Conservation (phyloP, 1,140 invertebrate genomes). For the Nasonia giraulti region DNA sequence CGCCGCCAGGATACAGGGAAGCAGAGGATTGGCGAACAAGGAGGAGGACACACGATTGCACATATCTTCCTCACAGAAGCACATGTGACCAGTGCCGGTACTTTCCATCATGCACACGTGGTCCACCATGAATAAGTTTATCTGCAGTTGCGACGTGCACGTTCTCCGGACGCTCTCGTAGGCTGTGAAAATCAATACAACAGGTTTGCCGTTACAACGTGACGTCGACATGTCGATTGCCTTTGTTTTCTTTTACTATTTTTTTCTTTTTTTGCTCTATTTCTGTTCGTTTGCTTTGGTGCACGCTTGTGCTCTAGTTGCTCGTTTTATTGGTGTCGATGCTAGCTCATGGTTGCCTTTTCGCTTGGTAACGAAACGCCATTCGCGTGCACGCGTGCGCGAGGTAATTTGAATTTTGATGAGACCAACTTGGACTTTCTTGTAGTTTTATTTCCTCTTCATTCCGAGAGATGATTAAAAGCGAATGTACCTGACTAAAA, state of each 20-base stretch:
- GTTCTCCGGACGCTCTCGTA: slow-evolving; percentile 92
- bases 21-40: slow-evolving; percentile 64
- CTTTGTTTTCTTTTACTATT: background rate
- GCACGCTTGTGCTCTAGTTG: background rate
- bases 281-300: background rate
- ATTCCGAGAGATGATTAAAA: no score
- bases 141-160: slow-evolving; percentile 93
- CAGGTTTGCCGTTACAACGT: slow-evolving; percentile 14
- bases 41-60: slow-evolving; percentile 82
- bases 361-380: background rate
- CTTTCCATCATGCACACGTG: slow-evolving; percentile 98
- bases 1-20: slow-evolving; percentile 64
- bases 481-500: no score
- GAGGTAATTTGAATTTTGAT: background rate
- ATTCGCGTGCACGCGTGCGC: background rate
- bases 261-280: background rate
- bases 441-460: no score
- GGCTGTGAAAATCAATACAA: slow-evolving; percentile 77
- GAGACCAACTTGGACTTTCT: no score
- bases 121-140: slow-evolving; percentile 98
- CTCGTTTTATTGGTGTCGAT: background rate
- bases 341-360: background rate
- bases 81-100: slow-evolving; percentile 97
- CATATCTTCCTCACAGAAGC: slow-evolving; percentile 97
- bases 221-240: slow-evolving; percentile 19